phyloP scores from a whole-genome alignment of 92 coral and sea anemone genomes.

The Anthopleura xanthogrammica region DNA sequence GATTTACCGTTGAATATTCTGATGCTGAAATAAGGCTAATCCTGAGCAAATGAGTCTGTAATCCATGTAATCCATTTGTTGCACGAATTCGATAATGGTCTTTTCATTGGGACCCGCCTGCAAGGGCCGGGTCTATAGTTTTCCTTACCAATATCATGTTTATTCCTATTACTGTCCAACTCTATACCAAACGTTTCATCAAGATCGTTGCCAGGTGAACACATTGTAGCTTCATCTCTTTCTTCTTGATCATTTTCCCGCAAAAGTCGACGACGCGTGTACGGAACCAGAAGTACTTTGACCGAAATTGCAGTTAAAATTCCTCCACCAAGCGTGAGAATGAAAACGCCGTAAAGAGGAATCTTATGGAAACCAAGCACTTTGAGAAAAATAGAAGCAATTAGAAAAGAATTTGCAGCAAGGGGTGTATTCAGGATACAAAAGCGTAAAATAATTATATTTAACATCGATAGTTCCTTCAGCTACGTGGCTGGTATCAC shows the following conservation, averaged over 20 bases:
- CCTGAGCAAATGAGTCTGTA: too few relatives aligned
- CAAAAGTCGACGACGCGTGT: conserved; percentile 58
- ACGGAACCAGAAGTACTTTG: conserved; percentile 49
- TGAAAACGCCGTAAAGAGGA: conserved; percentile 80
- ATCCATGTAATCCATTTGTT: too few relatives aligned
- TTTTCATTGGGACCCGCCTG: too few relatives aligned
- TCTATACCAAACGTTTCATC: background rate
- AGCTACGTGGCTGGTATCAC: too few relatives aligned
- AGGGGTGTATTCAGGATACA: too few relatives aligned
- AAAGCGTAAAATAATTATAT: too few relatives aligned
- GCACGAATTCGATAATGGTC: too few relatives aligned
- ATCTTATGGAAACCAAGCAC: conserved; percentile 76
- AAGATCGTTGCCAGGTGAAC: conserved; percentile 7
- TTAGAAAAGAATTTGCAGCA: background rate
- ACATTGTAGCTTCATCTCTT: background rate
- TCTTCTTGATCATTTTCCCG: conserved; percentile 34
- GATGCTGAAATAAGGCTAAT: too few relatives aligned
- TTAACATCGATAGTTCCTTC: too few relatives aligned
- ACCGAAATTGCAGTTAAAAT: conserved; percentile 61
- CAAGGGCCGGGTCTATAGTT: too few relatives aligned
- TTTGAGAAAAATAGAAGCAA: conserved; percentile 5
- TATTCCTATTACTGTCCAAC: background rate
- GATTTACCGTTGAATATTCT: too few relatives aligned
- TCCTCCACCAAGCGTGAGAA: conserved; percentile 74
- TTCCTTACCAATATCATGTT: background rate